Percentiles rank a stretch among this genome's conserved stretches.
These are phyloP conservation scores for Talpa occidentalis DNA, from an alignment of 2,113 vertebrate species.

Conservation along the genomic window DNA sequence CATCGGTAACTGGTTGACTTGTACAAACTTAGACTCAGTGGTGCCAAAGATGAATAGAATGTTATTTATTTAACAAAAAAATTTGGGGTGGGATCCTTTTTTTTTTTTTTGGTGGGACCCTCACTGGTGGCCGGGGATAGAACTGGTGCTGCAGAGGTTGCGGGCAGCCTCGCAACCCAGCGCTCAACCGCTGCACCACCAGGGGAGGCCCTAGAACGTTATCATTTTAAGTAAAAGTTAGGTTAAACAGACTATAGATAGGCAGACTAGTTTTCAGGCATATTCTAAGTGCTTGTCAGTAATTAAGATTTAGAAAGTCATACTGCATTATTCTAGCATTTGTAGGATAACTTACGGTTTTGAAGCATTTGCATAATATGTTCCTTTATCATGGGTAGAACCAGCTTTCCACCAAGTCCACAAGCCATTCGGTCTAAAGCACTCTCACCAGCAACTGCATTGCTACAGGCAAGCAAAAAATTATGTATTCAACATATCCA, in stretches of 20 bases:
- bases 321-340: neutral
- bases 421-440: conserved; percentile 98
- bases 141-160: too few species aligned
- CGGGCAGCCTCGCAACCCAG: too few species aligned
- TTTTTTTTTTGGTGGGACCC: too few species aligned
- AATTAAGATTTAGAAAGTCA: neutral
- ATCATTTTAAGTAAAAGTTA: neutral
- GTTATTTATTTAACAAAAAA: too few species aligned
- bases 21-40: neutral
- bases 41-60: conserved; percentile 10
- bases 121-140: too few species aligned
- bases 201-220: too few species aligned
- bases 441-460: conserved; percentile 97
- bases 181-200: too few species aligned
- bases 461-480: conserved; percentile 84
- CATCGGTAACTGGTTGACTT: neutral
- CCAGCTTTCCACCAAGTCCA: conserved; percentile 97
- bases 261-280: neutral
- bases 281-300: neutral
- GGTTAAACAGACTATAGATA: neutral
- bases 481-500: neutral
- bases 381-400: conserved; percentile 98
- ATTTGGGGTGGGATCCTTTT: too few species aligned
- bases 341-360: conserved; percentile 91
- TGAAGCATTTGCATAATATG: conserved; percentile 99